These are phyloP conservation scores for Pholis gunnellus DNA, from an alignment of 2,113 vertebrate species.

Conservation along the genomic window DNA sequence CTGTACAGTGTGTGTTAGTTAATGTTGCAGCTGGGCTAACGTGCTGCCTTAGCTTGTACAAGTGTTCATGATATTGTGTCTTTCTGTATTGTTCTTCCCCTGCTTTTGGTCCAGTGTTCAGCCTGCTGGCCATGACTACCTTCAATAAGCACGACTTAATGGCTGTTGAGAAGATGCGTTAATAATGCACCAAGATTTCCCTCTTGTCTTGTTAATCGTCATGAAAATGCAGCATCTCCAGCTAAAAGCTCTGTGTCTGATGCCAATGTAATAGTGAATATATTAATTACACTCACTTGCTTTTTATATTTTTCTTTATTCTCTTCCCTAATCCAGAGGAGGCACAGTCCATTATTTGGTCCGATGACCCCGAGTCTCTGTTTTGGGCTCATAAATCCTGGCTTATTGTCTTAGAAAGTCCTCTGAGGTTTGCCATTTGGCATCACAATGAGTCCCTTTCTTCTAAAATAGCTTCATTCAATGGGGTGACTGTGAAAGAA, in stretches of 20 bases:
- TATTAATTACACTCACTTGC: slow-evolving; percentile 6
- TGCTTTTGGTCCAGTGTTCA: slow-evolving; percentile 3
- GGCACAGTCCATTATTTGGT: slow-evolving; percentile 43
- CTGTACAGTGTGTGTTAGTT: not conserved
- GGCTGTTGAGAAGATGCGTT: not conserved
- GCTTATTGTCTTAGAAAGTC: slow-evolving; percentile 79
- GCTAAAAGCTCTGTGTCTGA: slow-evolving; percentile 1
- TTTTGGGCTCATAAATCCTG: slow-evolving; percentile 66
- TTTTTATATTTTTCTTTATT: slow-evolving; percentile 9
- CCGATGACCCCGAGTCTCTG: slow-evolving; percentile 38
- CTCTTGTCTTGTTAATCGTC: slow-evolving; percentile 3
- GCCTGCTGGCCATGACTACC: not conserved
- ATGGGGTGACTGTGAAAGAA: slow-evolving; percentile 28
- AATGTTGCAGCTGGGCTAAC: not conserved
- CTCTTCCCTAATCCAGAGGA: slow-evolving; percentile 34
- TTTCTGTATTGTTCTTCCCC: not conserved
- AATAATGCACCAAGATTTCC: not conserved
- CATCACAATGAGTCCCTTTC: slow-evolving; percentile 65
- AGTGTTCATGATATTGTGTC: not conserved
- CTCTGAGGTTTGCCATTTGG: slow-evolving; percentile 75
- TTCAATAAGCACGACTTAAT: not conserved
- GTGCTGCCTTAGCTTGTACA: not conserved
- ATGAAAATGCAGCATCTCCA: slow-evolving; percentile 7
- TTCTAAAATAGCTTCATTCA: slow-evolving; percentile 59
- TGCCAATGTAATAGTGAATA: slow-evolving; percentile 2